Conservation (phyloP, 2,113 vertebrate genomes). For the Malurus elegans region DNA sequence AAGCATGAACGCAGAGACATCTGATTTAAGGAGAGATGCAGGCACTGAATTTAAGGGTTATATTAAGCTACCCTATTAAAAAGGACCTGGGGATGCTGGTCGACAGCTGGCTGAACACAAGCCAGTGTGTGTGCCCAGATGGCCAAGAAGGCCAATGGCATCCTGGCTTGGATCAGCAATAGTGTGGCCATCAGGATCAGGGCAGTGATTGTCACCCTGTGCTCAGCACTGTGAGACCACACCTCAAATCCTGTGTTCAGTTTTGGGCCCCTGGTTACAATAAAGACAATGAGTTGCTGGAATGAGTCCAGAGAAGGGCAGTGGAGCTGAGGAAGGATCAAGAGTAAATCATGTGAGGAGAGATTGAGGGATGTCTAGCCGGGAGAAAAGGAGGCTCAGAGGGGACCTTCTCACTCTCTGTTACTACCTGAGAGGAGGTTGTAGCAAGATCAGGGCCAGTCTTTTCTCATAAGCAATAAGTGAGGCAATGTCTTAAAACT, state of each 20-base stretch:
- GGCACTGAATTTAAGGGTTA: neutral
- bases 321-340: neutral
- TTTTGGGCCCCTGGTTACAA: neutral
- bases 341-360: neutral
- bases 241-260: neutral
- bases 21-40: neutral
- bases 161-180: neutral
- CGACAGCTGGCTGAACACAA: neutral
- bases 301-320: neutral
- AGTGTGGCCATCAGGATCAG: neutral
- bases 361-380: neutral
- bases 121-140: neutral
- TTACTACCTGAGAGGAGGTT: neutral
- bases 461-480: neutral
- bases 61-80: neutral
- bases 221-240: neutral
- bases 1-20: neutral
- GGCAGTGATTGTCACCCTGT: neutral
- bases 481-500: neutral
- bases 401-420: rapidly evolving
- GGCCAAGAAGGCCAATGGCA: neutral
- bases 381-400: neutral
- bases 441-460: neutral
- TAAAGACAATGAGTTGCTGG: neutral
- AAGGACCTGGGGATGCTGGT: neutral